phyloP scores from a whole-genome alignment of 2,113 vertebrate species.

The Gadus chalcogrammus region DNA sequence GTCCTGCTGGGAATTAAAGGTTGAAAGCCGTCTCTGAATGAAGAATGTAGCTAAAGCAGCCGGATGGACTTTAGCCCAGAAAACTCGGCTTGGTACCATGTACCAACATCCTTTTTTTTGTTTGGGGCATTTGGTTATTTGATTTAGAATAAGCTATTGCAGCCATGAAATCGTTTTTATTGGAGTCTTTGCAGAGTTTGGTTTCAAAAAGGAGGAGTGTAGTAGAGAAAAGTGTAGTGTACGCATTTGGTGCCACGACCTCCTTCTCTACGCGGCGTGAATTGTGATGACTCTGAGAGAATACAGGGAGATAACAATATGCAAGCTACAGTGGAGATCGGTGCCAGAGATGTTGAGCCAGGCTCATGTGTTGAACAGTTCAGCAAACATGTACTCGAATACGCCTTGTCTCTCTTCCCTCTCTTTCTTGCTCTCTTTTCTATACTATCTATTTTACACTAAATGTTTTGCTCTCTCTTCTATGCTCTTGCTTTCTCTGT shows the following conservation, averaged over 20 bases:
- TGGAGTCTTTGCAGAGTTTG: not conserved
- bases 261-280: slow-evolving; percentile 11
- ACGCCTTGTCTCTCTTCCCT: slow-evolving; percentile 31
- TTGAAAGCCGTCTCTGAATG: slow-evolving; percentile 9
- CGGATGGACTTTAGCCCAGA: not conserved
- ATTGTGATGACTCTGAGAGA: slow-evolving; percentile 1
- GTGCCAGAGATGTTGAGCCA: slow-evolving; percentile 32
- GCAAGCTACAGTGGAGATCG: slow-evolving; percentile 5
- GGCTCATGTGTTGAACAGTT: slow-evolving; percentile 33
- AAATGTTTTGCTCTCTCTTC: not conserved
- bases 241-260: slow-evolving; percentile 4
- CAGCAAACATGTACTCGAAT: slow-evolving; percentile 28
- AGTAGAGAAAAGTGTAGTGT: not conserved
- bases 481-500: not conserved
- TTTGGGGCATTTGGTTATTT: too few species aligned
- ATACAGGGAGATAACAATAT: slow-evolving; percentile 2
- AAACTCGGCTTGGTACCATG: not conserved
- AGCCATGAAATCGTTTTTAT: not conserved
- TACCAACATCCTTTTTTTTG: too few species aligned
- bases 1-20: slow-evolving; percentile 14
- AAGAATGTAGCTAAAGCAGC: not conserved
- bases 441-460: not conserved
- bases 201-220: too few species aligned
- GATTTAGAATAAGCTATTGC: not conserved
- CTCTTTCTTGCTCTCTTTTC: slow-evolving; percentile 16